A percentile compares a stretch with the other conserved stretches of the same genome.
Conservation (phyloP, 92 coral and sea anemone genomes). For the Actinostola sp. region DNA sequence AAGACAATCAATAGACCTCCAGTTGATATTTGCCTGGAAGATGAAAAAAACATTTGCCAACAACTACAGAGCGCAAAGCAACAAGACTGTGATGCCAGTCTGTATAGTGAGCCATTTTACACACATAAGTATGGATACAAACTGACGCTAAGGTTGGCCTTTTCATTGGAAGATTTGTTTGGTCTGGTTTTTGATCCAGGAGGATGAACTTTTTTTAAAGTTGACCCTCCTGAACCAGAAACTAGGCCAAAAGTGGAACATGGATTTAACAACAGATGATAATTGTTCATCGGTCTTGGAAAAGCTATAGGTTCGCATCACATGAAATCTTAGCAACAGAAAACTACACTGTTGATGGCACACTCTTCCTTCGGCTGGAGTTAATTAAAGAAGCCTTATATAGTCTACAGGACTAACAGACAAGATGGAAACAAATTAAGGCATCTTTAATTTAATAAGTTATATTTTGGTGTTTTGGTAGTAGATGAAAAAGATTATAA, state of each 20-base stretch:
- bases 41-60: not conserved
- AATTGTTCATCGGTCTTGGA: slow-evolving; percentile 14
- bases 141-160: slow-evolving; percentile 18
- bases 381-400: not conserved
- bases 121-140: slow-evolving; percentile 30
- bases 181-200: too few relatives aligned
- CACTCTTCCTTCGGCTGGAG: slow-evolving; percentile 9
- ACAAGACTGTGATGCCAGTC: not conserved
- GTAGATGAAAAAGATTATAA: too few relatives aligned
- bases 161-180: slow-evolving; percentile 20
- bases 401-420: too few relatives aligned
- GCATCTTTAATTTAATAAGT: too few relatives aligned
- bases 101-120: slow-evolving; percentile 17
- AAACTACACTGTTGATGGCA: slow-evolving; percentile 13
- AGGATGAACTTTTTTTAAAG: too few relatives aligned
- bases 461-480: too few relatives aligned
- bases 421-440: too few relatives aligned
- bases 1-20: not conserved
- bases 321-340: slow-evolving; percentile 19
- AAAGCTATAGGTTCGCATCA: slow-evolving; percentile 11
- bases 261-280: slow-evolving; percentile 1
- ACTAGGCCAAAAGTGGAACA: slow-evolving; percentile 3
- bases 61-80: slow-evolving; percentile 3
- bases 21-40: not conserved
- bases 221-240: slow-evolving; percentile 28